Evolutionary conservation across 2,113 vertebrate genomes (phyloP), one percentile per base, ranked within the genome.

Genomic region (Rhombomys opimus): DNA sequence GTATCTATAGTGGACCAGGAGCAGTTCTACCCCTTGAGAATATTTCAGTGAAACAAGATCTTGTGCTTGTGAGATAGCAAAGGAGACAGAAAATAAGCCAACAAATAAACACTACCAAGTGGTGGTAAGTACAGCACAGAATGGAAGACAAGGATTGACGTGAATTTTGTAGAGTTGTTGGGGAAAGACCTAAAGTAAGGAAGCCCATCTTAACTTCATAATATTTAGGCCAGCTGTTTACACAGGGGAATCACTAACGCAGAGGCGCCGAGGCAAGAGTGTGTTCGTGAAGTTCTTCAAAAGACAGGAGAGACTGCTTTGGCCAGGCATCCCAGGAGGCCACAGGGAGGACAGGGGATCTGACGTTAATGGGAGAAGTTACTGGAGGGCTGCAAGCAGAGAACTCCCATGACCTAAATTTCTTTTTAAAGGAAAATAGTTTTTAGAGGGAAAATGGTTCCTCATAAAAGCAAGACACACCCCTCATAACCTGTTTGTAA

Each of bases 311-410:
- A 85, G 46, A 93, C 61, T 1, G 25, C 13, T 50, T 70, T 25
- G 20, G 65, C 32, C 92, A 84, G 52, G n/a, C n/a, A 90, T 38
- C 27, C 61, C 84, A 27, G 14, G 6, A 80, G 72, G 46, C 41
- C 46, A 72, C 0, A 9, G 67, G 35, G 80, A 93, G 14, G 30
- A 84, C 70, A 93, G 89, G 14, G 82, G 57, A 61, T 90, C 77
- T 95, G 41, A 91, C 80, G 94, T 95, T 92, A 96, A 91, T 46
- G 46, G 68, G 70, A 80, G 22, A 91, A 86, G 35, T 30, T 92
- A 30, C 0, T 72, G 32, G 75, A 75, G 27, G 12, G 32, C 76
- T 94, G 54, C 57, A 82, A 82, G 73, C 70, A 92, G 68, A 86
- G 35, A 85, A 84, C 61, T 73, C 9, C 22, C 9, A 57, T 23